These are phyloP conservation scores for Ranitomeya variabilis DNA, from an alignment of 2,113 vertebrate species.

Conservation along the genomic window DNA sequence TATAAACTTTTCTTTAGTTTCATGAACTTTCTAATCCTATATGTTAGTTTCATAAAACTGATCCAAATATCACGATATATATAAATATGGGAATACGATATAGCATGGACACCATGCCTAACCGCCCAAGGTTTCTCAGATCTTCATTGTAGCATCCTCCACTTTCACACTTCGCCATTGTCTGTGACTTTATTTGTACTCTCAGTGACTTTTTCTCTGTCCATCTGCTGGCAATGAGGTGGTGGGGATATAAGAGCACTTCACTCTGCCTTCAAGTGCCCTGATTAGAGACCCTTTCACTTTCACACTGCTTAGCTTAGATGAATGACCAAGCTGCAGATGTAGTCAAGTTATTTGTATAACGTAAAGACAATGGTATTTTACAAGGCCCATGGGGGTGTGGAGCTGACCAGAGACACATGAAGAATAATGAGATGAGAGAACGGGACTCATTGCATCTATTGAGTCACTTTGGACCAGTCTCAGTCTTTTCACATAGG, in stretches of 20 bases:
- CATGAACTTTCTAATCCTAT: not conserved
- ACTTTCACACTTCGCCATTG: conserved; percentile 21
- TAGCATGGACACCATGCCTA: not conserved
- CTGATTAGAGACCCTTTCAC: conserved; percentile 16
- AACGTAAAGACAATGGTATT: conserved; percentile 1
- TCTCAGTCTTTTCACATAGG: not conserved
- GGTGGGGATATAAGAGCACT: conserved; percentile 23
- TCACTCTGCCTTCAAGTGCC: conserved; percentile 8
- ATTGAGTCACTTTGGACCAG: not conserved
- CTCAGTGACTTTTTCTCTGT: conserved; percentile 31
- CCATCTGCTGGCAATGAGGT: conserved; percentile 32
- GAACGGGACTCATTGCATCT: not conserved
- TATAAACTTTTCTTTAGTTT: too few relatives aligned
- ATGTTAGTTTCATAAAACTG: not conserved
- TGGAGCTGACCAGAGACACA: not conserved
- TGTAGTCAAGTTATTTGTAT: not conserved
- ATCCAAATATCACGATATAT: not conserved
- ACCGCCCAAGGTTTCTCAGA: not conserved
- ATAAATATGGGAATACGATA: not conserved
- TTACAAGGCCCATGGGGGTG: not conserved
- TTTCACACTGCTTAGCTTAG: conserved; percentile 15
- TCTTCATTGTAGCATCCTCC: conserved; percentile 10
- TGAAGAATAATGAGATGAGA: not conserved
- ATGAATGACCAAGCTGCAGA: conserved; percentile 13
- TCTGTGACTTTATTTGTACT: conserved; percentile 39